phyloP scores from a whole-genome alignment of 2,888 invertebrate genomes.

The Eupeodes latifasciatus region DNA sequence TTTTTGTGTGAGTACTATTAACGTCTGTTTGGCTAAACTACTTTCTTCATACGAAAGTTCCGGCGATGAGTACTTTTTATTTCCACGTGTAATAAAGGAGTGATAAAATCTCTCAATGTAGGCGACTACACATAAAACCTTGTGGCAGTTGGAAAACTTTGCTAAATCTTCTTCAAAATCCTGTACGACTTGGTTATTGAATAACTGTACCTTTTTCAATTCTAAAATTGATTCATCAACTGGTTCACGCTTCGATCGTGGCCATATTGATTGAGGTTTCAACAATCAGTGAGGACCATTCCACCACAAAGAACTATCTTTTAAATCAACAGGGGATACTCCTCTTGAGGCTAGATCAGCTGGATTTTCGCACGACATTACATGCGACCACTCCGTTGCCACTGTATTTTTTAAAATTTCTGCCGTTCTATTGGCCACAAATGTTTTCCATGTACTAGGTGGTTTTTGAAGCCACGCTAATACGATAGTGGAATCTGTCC shows the following conservation, averaged over 20 bases:
- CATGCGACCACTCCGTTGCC: background rate
- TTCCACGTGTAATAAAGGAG: background rate
- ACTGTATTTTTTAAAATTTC: background rate
- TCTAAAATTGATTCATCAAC: background rate
- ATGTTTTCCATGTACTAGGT: conserved; percentile 1
- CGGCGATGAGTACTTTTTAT: background rate
- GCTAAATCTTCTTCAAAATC: background rate
- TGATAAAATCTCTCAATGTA: background rate
- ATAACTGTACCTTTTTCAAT: background rate
- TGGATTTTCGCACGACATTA: conserved; percentile 9
- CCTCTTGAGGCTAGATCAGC: background rate
- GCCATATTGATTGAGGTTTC: background rate
- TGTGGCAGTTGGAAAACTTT: conserved; percentile 1
- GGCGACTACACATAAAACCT: background rate
- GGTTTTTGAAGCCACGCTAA: background rate
- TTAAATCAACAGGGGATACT: too few relatives aligned
- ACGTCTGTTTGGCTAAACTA: too few relatives aligned
- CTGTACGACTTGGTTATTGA: background rate
- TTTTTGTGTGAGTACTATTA: too few relatives aligned
- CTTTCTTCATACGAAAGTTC: background rate
- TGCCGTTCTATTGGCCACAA: background rate
- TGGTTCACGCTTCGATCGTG: background rate
- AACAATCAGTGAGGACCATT: conserved; percentile 16
- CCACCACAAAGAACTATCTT: conserved; percentile 3
- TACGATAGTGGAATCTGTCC: background rate